These are phyloP conservation scores for Pteruthius melanotis DNA, from an alignment of 2,113 vertebrate species.

Conservation along the genomic window DNA sequence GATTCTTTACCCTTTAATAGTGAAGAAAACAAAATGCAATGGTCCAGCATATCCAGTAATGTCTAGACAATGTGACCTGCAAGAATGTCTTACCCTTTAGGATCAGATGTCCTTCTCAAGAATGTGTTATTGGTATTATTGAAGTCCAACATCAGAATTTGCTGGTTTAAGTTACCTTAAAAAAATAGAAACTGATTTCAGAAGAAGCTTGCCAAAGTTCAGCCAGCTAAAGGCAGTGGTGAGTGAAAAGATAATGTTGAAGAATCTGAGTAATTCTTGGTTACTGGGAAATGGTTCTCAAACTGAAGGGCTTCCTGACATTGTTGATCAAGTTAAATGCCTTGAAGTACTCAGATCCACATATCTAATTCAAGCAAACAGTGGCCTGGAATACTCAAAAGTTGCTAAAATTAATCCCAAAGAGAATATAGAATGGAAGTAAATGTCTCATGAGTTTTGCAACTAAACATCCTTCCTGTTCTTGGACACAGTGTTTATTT, in stretches of 20 bases:
- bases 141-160: neutral
- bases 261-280: neutral
- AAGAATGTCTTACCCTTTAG: neutral
- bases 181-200: neutral
- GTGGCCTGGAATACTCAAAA: neutral
- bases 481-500: neutral
- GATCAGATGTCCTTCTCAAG: neutral
- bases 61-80: neutral
- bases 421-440: neutral
- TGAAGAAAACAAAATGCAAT: neutral
- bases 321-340: neutral
- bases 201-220: neutral
- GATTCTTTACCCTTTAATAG: neutral
- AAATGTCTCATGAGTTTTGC: neutral
- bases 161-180: neutral
- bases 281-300: neutral
- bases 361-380: neutral
- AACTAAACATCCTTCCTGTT: neutral
- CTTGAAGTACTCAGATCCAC: neutral
- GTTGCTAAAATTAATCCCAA: neutral
- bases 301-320: neutral
- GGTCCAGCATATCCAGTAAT: neutral
- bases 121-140: neutral
- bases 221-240: neutral
- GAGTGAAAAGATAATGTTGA: neutral